Percentiles rank a stretch among this genome's conserved stretches.
phyloP scores from a whole-genome alignment of 2,797 vertebrate species.

The Sebastes flavidus region DNA sequence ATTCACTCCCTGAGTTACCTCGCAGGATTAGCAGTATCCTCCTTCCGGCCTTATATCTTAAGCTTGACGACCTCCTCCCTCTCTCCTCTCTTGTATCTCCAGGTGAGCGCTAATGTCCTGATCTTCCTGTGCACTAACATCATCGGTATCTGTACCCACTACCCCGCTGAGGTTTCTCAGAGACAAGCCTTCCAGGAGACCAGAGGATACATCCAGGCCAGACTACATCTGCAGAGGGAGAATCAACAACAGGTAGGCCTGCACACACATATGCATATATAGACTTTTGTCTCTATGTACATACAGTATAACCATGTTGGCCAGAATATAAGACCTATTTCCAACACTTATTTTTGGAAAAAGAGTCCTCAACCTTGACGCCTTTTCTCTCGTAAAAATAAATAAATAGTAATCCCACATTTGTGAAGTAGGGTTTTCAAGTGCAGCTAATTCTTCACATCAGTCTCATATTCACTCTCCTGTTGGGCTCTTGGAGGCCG shows the following conservation, averaged over 20 bases:
- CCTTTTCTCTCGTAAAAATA: not conserved
- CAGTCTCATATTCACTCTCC: not conserved
- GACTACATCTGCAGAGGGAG: conserved; percentile 92
- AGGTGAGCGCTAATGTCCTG: conserved; percentile 87
- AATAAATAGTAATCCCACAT: not conserved
- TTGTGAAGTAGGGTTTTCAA: too few relatives aligned
- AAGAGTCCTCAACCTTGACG: not conserved
- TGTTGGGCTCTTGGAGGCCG: not conserved
- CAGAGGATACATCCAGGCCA: conserved; percentile 93
- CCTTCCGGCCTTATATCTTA: not conserved
- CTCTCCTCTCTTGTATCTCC: not conserved
- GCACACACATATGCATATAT: not conserved
- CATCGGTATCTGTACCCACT: conserved; percentile 95
- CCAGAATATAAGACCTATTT: not conserved
- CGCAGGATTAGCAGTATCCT: not conserved
- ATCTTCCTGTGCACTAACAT: conserved; percentile 95
- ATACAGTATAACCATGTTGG: not conserved
- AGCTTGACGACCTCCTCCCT: not conserved
- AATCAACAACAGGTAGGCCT: conserved; percentile 92
- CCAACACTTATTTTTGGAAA: not conserved
- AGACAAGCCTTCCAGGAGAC: conserved; percentile 97
- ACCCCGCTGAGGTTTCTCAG: conserved; percentile 95
- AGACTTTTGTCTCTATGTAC: not conserved
- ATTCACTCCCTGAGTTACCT: not conserved
- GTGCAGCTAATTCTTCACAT: too few relatives aligned